Evolutionary conservation across 2,113 vertebrate species (phyloP).

Genomic region (Sylvia atricapilla): DNA sequence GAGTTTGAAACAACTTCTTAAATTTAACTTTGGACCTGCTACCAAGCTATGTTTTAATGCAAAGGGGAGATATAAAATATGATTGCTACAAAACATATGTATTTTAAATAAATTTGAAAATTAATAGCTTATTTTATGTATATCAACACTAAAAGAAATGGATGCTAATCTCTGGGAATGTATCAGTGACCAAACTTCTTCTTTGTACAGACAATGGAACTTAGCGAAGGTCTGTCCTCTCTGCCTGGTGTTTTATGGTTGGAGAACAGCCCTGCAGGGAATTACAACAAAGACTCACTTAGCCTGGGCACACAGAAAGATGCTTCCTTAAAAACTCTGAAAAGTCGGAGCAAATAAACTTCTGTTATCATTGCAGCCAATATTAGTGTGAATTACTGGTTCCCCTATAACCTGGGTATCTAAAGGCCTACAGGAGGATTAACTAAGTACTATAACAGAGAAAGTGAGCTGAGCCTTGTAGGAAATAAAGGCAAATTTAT

Average conservation of each 20-base stretch:
- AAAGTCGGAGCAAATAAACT: background rate
- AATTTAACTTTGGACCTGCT: background rate
- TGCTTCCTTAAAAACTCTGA: constrained; percentile 4
- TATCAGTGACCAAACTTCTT: background rate
- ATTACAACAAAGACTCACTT: background rate
- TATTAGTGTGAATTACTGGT: background rate
- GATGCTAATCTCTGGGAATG: background rate
- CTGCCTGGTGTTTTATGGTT: constrained; percentile 3
- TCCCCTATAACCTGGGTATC: background rate
- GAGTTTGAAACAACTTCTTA: background rate
- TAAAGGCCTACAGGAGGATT: background rate
- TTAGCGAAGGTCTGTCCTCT: constrained; percentile 7
- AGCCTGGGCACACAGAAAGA: background rate
- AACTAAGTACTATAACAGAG: background rate
- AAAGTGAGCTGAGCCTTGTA: background rate
- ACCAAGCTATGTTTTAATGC: background rate
- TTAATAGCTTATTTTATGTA: background rate
- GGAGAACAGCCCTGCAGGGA: background rate
- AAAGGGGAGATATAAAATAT: background rate
- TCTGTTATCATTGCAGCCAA: background rate
- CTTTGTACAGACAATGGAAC: background rate
- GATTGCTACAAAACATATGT: background rate
- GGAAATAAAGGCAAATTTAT: background rate
- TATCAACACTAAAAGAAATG: background rate
- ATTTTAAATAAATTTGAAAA: background rate